Base-by-base conservation (phyloP, 2,113 vertebrate species). In the Pedionomus torquatus region DNA sequence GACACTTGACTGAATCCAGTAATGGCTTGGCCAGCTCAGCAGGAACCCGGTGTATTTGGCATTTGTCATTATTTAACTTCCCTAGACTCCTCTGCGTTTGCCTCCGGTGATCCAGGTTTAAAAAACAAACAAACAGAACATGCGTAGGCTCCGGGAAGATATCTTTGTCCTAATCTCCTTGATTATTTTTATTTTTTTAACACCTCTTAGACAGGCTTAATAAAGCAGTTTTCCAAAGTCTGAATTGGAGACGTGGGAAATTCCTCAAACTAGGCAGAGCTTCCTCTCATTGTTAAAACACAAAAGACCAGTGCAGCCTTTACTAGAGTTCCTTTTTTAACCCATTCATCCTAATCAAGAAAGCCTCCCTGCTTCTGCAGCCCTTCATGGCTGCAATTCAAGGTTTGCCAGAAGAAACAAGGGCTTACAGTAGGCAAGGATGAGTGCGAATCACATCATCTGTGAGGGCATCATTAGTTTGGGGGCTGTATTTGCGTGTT, bases 231-330 rank as follows among this genome's bases (percentile, higher is more conserved):
- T 97, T 97, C 96, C 95, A 66, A 97, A 65, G 84, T 97, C 97
- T 97, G 89, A 97, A 97, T 94, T 83, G 63, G 44, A 97, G 96
- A 97, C 93, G 94, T 98, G 98, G 98, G 98, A 98, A 98, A 98
- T 98, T 98, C 98, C 98, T 98, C 96, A 89, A 97, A 93, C 97
- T 97, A 98, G 97, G 85, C 96, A 90, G 96, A 60, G 89, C 94
- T 98, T 98, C 98, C 98, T 95, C 49, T 78, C 66, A 98, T 98
- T 98, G 98, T 98, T 98, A 80, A 28, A 85, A 89, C 69, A 98
- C 97, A 98, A 98, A 98, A 96, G 96, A 79, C 66, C 78, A 87
- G 57, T 2, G 5, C 37, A 95, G 96, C 65, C 92, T 92, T 69
- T 79, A 96, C 94, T 89, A 91, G 88, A 97, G 74, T 84, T 96